Percentiles rank a stretch among this genome's conserved stretches.
Conservation (phyloP, 2,888 invertebrate genomes). For the Sympetrum striolatum region DNA sequence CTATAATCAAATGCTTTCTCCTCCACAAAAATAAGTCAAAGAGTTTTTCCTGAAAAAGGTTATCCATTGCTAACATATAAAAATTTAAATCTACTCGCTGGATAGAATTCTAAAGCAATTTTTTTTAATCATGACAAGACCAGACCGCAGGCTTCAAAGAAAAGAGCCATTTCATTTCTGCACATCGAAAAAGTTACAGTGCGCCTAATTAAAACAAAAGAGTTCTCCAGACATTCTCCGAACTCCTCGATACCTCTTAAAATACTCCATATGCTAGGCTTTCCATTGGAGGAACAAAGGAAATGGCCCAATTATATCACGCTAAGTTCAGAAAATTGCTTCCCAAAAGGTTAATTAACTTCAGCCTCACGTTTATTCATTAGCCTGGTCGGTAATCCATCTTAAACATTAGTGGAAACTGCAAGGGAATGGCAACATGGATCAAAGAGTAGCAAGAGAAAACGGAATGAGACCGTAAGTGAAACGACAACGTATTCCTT, state of each 20-base stretch:
- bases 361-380: background rate
- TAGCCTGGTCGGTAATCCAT: background rate
- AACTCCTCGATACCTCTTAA: background rate
- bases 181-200: background rate
- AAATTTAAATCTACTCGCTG: background rate
- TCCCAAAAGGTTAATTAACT: background rate
- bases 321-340: background rate
- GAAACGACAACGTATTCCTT: too few relatives aligned
- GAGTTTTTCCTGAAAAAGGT: background rate
- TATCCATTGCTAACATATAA: background rate
- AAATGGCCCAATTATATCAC: background rate
- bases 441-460: background rate
- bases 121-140: background rate
- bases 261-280: background rate
- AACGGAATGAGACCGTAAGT: background rate
- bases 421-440: background rate
- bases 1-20: background rate
- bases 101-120: background rate
- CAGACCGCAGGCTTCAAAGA: background rate
- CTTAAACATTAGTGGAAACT: background rate
- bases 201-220: background rate
- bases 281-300: background rate
- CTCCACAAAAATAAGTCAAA: background rate
- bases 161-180: background rate
- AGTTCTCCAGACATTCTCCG: background rate